These are phyloP conservation scores for Rhagophthalmus giganteus DNA, from an alignment of 2,888 invertebrate species.

Conservation along the genomic window DNA sequence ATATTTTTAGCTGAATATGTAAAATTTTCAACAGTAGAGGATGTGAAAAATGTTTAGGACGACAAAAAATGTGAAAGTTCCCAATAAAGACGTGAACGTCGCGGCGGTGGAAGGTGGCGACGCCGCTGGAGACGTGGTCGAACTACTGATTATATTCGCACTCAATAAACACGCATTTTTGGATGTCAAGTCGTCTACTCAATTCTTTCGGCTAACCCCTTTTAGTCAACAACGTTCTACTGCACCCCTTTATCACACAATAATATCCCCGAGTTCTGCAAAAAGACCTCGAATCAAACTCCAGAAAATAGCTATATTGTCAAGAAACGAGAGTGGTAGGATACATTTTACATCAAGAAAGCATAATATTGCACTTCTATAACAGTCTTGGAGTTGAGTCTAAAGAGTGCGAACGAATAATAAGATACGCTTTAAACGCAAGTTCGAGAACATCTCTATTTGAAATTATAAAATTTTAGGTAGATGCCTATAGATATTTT, in stretches of 20 bases:
- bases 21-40: constrained; percentile 37
- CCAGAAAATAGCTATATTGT: constrained; percentile 9
- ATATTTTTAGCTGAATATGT: constrained; percentile 40
- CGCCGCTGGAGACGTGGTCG: constrained; percentile 36
- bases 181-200: constrained; percentile 36
- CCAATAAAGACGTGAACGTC: constrained; percentile 38
- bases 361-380: constrained; percentile 7
- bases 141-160: constrained; percentile 37
- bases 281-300: constrained; percentile 3
- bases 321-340: constrained; percentile 2
- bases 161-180: constrained; percentile 39
- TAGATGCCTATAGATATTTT: background rate
- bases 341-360: constrained; percentile 11
- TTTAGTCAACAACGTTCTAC: constrained; percentile 1
- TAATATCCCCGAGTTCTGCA: constrained; percentile 7
- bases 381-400: constrained; percentile 3
- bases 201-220: constrained; percentile 13
- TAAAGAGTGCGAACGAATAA: background rate
- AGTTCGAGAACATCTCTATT: background rate
- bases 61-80: constrained; percentile 40
- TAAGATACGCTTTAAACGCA: background rate
- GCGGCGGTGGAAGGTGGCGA: constrained; percentile 35
- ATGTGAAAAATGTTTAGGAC: constrained; percentile 45
- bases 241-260: constrained; percentile 2
- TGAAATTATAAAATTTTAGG: background rate